phyloP scores from a whole-genome alignment of 2,113 vertebrate genomes.

The Vulpes lagopus region DNA sequence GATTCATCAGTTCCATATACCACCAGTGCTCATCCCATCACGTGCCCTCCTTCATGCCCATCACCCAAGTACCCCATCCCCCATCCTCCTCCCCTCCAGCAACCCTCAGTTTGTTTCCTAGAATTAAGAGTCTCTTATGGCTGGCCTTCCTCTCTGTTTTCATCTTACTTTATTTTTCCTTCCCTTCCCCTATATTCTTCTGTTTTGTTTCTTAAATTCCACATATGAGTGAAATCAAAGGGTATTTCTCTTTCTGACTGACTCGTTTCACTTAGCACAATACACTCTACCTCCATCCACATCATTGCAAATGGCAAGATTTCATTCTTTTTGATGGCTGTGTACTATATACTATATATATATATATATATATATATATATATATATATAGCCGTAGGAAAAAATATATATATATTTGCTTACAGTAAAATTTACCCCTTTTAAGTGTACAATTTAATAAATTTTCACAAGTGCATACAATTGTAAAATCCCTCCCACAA shows the following conservation, averaged over 20 bases:
- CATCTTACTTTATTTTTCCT: not conserved
- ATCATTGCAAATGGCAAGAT: not conserved
- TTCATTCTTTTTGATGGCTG: not conserved
- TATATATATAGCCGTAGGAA: too few relatives aligned
- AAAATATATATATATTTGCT: not conserved
- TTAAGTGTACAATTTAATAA: not conserved
- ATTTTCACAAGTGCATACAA: not conserved
- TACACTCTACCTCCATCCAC: not conserved
- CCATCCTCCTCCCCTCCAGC: not conserved
- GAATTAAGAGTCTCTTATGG: not conserved
- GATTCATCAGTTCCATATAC: not conserved
- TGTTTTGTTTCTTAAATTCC: not conserved
- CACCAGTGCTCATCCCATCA: not conserved
- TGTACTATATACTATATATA: not conserved
- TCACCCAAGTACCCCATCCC: not conserved
- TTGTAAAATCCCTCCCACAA: not conserved
- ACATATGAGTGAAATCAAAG: not conserved
- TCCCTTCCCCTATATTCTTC: not conserved
- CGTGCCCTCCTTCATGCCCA: not conserved
- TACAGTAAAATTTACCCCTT: not conserved
- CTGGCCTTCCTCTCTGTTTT: not conserved
- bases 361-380: not conserved
- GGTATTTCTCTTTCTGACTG: not conserved
- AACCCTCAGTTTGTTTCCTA: not conserved
- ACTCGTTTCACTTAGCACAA: not conserved